Conservation (phyloP, 2,113 vertebrate species). For the Accipiter virgatus region DNA sequence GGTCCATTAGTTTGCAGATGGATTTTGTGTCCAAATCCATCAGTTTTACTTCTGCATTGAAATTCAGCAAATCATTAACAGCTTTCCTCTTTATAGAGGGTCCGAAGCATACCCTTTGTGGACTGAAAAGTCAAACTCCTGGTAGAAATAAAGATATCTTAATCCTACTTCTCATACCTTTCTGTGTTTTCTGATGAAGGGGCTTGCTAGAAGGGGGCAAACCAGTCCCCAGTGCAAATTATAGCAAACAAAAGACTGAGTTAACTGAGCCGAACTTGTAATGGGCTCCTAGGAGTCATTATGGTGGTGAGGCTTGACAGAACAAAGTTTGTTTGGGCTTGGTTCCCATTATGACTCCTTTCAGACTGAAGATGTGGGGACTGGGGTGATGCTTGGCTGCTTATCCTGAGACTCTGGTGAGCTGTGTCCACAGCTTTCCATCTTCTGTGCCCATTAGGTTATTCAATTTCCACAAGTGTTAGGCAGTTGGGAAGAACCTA, state of each 20-base stretch:
- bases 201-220: neutral
- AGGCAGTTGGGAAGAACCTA: neutral
- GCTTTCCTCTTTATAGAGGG: neutral
- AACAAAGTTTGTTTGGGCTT: slow-evolving; percentile 42
- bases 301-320: neutral
- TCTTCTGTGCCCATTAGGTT: neutral
- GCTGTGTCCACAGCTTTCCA: neutral
- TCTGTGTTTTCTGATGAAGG: neutral
- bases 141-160: neutral
- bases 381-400: neutral
- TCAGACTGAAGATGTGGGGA: neutral
- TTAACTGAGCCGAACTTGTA: neutral
- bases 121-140: neutral
- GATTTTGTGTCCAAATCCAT: neutral
- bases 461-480: neutral
- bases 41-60: neutral
- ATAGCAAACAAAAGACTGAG: neutral
- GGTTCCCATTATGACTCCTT: slow-evolving; percentile 27
- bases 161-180: neutral
- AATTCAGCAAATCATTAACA: neutral
- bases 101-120: neutral
- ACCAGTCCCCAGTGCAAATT: neutral
- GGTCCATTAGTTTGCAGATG: neutral
- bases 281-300: slow-evolving; percentile 10
- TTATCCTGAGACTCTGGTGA: slow-evolving; percentile 4